These are phyloP conservation scores for Ectropis crepuscularia DNA, from an alignment of 2,888 invertebrate species.

Conservation along the genomic window DNA sequence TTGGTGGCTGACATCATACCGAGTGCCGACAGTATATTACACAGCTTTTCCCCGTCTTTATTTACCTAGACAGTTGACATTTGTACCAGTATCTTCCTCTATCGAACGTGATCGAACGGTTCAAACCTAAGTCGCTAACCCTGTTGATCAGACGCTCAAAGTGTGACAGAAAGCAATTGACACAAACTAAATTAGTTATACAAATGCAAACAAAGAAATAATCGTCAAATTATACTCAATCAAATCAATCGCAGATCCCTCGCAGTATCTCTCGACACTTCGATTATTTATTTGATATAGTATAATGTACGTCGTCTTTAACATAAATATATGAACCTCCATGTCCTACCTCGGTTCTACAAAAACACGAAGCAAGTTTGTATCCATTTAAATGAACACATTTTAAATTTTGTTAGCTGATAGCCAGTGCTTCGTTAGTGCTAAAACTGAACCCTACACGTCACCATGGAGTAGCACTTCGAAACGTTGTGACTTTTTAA, in stretches of 20 bases:
- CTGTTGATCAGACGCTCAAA: slow-evolving; percentile 3
- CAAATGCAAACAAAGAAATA: neutral
- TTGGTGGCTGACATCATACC: neutral
- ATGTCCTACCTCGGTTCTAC: no score
- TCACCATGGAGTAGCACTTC: slow-evolving; percentile 5
- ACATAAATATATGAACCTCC: slow-evolving; percentile 3
- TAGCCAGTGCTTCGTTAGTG: slow-evolving; percentile 1
- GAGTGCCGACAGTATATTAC: no score
- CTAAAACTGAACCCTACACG: neutral
- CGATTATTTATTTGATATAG: neutral
- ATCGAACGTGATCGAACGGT: slow-evolving; percentile 1
- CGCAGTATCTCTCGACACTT: neutral
- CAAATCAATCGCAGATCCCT: neutral
- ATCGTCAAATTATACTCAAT: neutral
- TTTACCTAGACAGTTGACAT: neutral
- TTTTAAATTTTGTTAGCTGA: neutral
- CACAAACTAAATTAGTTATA: neutral
- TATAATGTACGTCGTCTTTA: neutral
- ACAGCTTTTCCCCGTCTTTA: neutral
- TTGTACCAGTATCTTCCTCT: slow-evolving; percentile 1
- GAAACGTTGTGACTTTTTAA: neutral
- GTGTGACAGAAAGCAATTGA: neutral
- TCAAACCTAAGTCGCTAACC: slow-evolving; percentile 2
- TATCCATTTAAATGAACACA: neutral
- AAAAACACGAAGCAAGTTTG: neutral